Conservation (phyloP, 2,888 invertebrate genomes). For the Nomada goodeniana region DNA sequence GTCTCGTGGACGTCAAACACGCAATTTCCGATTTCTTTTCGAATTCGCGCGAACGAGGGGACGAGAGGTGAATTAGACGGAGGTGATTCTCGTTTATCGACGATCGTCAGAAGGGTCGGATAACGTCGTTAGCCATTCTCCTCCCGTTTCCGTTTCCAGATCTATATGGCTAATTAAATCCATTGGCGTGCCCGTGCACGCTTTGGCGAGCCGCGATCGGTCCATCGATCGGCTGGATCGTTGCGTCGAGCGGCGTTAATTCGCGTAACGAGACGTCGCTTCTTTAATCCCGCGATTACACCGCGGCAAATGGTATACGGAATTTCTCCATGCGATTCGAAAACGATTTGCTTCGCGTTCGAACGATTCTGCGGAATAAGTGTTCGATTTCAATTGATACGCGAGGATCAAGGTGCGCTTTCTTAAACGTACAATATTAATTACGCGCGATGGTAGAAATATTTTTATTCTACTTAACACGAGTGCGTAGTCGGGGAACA, state of each 20-base stretch:
- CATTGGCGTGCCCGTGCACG: conserved; percentile 27
- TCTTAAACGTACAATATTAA: no score
- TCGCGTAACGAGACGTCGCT: conserved; percentile 12
- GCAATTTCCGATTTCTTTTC: conserved; percentile 68
- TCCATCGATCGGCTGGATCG: conserved; percentile 12
- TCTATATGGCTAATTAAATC: conserved; percentile 68
- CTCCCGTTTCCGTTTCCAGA: conserved; percentile 59
- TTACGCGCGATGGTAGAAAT: no score
- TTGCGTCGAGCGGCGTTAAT: conserved; percentile 17
- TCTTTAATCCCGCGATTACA: conserved; percentile 26
- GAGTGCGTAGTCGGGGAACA: no score
- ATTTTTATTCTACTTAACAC: no score
- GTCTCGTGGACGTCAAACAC: conserved; percentile 43
- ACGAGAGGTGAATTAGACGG: conserved; percentile 54
- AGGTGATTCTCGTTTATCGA: conserved; percentile 69
- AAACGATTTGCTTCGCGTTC: conserved; percentile 8
- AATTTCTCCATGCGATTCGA: background rate
- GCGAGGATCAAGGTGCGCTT: background rate
- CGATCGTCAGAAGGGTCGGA: conserved; percentile 67
- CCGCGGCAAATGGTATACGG: conserved; percentile 19
- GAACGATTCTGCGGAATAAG: conserved; percentile 15
- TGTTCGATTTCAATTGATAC: background rate
- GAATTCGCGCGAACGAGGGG: conserved; percentile 29
- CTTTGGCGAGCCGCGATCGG: conserved; percentile 30
- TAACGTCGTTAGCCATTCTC: conserved; percentile 65